Conservation (phyloP, 2,888 invertebrate genomes). For the Gastracanthus pulcherrimus region DNA sequence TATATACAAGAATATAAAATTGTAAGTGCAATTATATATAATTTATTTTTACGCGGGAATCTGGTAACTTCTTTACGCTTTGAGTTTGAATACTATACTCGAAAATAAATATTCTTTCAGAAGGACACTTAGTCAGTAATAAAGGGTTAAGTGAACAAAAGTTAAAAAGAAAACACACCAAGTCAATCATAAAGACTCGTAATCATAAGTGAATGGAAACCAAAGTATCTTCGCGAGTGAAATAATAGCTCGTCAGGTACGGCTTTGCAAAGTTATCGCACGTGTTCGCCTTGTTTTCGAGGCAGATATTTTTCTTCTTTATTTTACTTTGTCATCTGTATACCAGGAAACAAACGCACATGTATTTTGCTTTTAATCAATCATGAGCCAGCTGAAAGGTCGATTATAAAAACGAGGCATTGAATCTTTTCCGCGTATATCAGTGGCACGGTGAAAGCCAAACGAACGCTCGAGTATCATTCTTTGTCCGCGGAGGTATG, state of each 20-base stretch:
- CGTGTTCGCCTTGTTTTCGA: neutral
- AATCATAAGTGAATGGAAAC: neutral
- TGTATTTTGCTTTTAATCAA: conserved; percentile 18
- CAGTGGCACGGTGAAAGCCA: neutral
- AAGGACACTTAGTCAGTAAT: no score
- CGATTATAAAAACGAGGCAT: conserved; percentile 5
- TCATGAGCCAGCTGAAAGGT: neutral
- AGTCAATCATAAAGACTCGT: no score
- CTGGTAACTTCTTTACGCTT: no score
- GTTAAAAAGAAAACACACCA: no score
- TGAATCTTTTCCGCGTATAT: conserved; percentile 20
- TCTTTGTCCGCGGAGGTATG: neutral
- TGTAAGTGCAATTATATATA: no score
- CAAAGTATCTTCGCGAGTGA: neutral
- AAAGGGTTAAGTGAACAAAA: no score
- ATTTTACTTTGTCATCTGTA: neutral
- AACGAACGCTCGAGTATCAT: neutral
- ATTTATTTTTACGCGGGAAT: no score
- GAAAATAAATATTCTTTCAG: no score
- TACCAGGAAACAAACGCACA: conserved; percentile 20
- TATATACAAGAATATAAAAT: no score
- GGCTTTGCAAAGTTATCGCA: no score
- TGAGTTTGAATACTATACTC: no score
- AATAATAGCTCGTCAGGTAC: conserved; percentile 16
- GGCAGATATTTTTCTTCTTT: neutral